Base-by-base conservation (phyloP, 2,888 invertebrate species). In the Eupithecia insigniata region DNA sequence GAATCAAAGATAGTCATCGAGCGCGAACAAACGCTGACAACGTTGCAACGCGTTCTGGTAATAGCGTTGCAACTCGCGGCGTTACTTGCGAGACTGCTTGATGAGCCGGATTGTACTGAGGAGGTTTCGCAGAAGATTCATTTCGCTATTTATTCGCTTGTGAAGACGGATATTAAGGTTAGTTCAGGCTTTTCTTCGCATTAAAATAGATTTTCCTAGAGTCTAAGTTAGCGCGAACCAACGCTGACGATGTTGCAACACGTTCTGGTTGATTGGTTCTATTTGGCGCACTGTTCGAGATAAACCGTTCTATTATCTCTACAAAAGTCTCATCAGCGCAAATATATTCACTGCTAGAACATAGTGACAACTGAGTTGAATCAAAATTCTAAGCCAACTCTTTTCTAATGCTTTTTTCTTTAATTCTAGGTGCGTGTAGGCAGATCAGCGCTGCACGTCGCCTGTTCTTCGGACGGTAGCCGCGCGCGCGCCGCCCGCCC, bases 21-120 rank as follows among this genome's bases (percentile, higher is more conserved):
- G 83, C 93, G 96, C 43, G 98, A 98, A 87, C 94, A 96, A 78
- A 96, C 96, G 0, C 87, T 95, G 60, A 90, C 93, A 58, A 96
- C 97, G 76, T 94, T 98, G 74, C 98, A 98, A 84, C 95, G 98
- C 79, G 97, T 98, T 67, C 94, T 98, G 78, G 96, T 98, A 66
- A 98, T 98, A 83, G 96, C 98, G 2, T 93, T 99, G 80, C 98
- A 98, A 87, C 93, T 98, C 74, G 97, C 97, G 7, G 97, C 97
- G 81, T 90, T 98, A 67, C 93, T 98, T 86, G 96, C 97, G 14
- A 94, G 96, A 65, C 87, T 96, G 75, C 88, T 96, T 67, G 96
- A 96, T 22, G 95, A 96, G 69, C 95, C 95, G 0, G 94, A 90
- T 2, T 91, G 91, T 69, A 90, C 92, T 4, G 92, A 92, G 26